Percentiles rank a stretch among this genome's conserved stretches.
These are phyloP conservation scores for Lepidurus arcticus DNA, from an alignment of 1,140 invertebrate species.

Conservation along the genomic window DNA sequence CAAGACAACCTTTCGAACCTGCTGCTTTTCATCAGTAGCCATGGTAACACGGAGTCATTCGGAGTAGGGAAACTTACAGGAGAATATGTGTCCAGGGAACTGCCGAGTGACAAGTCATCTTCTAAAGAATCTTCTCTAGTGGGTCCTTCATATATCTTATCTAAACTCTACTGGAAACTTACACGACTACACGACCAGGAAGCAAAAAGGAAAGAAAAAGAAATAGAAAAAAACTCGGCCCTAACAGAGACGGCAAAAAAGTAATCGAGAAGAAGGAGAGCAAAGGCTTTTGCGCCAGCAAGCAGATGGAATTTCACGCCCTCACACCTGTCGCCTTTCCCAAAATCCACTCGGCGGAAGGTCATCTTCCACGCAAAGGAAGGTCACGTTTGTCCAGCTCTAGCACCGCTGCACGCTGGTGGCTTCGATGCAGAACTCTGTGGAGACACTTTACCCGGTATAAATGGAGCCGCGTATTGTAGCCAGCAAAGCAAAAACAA, in stretches of 20 bases:
- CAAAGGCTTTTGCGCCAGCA: not conserved
- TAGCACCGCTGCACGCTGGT: not conserved
- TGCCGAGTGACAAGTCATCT: conserved; percentile 9
- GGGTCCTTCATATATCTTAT: not conserved
- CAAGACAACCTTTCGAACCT: not conserved
- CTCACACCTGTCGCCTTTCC: not conserved
- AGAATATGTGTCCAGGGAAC: not conserved
- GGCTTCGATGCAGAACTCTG: not conserved
- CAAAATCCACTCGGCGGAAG: not conserved
- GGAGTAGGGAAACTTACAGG: not conserved
- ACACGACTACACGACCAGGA: not conserved
- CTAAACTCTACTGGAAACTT: not conserved
- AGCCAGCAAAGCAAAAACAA: too few relatives aligned
- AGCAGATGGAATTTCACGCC: not conserved
- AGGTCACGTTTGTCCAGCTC: not conserved
- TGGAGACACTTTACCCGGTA: too few relatives aligned
- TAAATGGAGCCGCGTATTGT: too few relatives aligned
- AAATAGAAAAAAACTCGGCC: not conserved
- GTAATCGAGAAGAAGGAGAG: not conserved
- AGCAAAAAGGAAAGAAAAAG: not conserved
- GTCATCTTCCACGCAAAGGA: not conserved
- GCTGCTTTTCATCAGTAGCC: conserved; percentile 6
- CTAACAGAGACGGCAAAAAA: not conserved
- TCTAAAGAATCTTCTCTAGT: not conserved
- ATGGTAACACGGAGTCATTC: not conserved